Evolutionary conservation across 1,140 invertebrate genomes (phyloP), one percentile per base, ranked within the genome.

Genomic region (Delia radicum): DNA sequence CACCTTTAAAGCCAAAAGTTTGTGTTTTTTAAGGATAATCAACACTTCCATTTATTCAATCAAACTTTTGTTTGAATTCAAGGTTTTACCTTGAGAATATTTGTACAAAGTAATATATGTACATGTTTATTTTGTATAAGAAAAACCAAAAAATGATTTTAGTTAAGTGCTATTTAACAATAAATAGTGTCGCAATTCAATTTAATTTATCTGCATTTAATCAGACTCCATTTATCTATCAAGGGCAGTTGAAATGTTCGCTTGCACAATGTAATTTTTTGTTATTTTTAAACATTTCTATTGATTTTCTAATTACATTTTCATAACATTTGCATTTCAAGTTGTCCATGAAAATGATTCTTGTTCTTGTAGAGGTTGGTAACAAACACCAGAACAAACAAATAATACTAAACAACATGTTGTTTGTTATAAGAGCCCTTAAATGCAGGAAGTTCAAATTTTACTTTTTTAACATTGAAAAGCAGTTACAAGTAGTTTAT

Each of bases 231-330:
- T n/a, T 42, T 10, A 42, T 42, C 37, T 42, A 15, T 42, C 37
- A 42, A 42, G n/a, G 37, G 12, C 37, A 42, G n/a, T 42, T 42
- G 10, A 42, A 42, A 10, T 13, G 37, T 42, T 42, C n/a, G n/a
- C 37, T 15, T 15, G 37, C n/a, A 42, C 37, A n/a, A n/a, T n/a
- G n/a, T 42, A 42, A 42, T 42, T 37, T 37, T 42, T 13, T 42
- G 12, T 42, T 42, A 10, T 15, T 42, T 42, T 42, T 42, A 13
- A 55, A 21, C 48, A 55, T 55, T 55, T 18, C 7, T 55, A 55
- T 55, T 55, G 48, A 55, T 55, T 55, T 55, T 55, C 24, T 55
- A 55, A 55, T 55, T 55, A 55, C 48, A 55, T 55, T 55, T 55
- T 55, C n/a, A n/a, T n/a, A n/a, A n/a, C n/a, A n/a, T n/a, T n/a